phyloP scores from a whole-genome alignment of 2,113 vertebrate genomes.

The Ceuthmochares aereus region DNA sequence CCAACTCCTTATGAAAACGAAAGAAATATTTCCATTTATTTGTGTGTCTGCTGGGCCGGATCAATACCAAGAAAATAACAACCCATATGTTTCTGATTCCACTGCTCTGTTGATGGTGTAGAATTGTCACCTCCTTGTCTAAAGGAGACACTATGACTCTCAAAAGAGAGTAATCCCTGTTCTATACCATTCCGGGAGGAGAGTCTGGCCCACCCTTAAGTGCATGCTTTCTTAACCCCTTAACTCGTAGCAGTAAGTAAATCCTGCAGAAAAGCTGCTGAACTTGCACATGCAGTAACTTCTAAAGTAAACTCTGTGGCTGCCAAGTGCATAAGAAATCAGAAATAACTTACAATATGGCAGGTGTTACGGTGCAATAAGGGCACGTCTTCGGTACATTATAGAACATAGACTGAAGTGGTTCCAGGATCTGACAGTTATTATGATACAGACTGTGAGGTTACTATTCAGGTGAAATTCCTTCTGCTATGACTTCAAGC shows the following conservation, averaged over 20 bases:
- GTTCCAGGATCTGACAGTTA: constrained; percentile 12
- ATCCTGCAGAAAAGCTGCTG: constrained; percentile 63
- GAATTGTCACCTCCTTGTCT: neutral
- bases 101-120: neutral
- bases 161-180: neutral
- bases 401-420: constrained; percentile 41
- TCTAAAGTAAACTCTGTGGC: constrained; percentile 65
- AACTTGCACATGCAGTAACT: constrained; percentile 59
- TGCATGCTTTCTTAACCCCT: constrained; percentile 50
- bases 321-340: constrained; percentile 61
- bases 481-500: neutral
- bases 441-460: neutral
- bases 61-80: neutral
- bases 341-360: constrained; percentile 64
- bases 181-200: neutral
- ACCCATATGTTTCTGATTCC: constrained; percentile 29
- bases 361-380: constrained; percentile 63
- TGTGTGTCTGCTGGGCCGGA: neutral
- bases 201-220: neutral
- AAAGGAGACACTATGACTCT: neutral
- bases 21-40: constrained; percentile 8
- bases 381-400: constrained; percentile 36
- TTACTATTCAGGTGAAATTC: constrained; percentile 23
- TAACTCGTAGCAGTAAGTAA: constrained; percentile 16
- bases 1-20: neutral